Base-by-base conservation (phyloP, 2,888 invertebrate genomes). In the Auanema freiburgensis region DNA sequence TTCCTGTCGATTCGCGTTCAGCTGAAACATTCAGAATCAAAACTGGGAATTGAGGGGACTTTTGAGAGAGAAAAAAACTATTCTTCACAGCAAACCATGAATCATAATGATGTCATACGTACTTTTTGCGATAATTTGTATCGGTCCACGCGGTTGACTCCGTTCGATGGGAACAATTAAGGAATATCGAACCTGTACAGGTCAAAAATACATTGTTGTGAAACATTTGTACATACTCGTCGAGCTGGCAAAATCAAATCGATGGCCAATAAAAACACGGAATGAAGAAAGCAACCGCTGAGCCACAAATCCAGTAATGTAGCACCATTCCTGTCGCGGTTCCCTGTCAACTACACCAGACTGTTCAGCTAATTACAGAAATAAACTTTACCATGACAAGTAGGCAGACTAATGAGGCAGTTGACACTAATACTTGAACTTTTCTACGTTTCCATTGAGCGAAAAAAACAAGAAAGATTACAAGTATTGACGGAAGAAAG, bases 401-500 rank as follows among this genome's bases (percentile, higher is more conserved):
- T 23, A 80, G 67, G 51, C 76, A 67, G 21, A 80, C 65, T 59
- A 79, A 65, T 4, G 77, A 74, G 8, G 74, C 57, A 16, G 75
- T 51, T 6, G 78, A 76, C 18, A 80, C 77, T 18, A 79, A 40
- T 49, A 80, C 71, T 59, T 78, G 78, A 56, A 80, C 69, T 69
- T 80, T 80, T 18, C 80, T 63, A 33, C 80, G 68, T 53, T 80
- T 81, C 79, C 79, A 80, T 65, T 80, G 80, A 5, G 80, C 77
- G 53, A 72, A 69, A 58, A 74, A 71, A 5, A 74, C 79, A 14
- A 77, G 67, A n/a, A 74, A 65, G 33, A 82, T 68, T 12, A 82
- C 67, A 25, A 82, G 64, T 44, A 83, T 62, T 10, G 77, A 74
- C 5, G 82, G 82, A 8, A 83, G 65, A 52, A 71, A 82, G 12